A percentile compares a stretch with the other conserved stretches of the same genome.
Evolutionary conservation across 2,797 vertebrate species (phyloP).

Genomic region (Toxotes lorentzi): DNA sequence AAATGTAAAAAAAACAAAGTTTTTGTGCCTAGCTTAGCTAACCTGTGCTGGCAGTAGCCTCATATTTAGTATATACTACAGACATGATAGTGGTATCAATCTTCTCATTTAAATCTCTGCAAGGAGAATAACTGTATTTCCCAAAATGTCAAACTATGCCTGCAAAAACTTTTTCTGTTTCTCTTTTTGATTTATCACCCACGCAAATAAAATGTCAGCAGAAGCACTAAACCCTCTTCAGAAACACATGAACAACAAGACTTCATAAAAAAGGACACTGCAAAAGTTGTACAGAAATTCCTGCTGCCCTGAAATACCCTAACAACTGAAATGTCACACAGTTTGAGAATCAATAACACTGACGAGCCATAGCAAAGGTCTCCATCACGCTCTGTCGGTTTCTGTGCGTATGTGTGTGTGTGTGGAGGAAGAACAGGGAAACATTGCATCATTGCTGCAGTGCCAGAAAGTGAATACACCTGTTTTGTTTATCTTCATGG

Average conservation of each 20-base stretch:
- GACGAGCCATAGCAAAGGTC: constrained; percentile 39
- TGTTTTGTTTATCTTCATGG: background rate
- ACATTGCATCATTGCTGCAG: background rate
- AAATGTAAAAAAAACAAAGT: background rate
- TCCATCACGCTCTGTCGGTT: constrained; percentile 7
- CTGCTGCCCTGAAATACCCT: constrained; percentile 48
- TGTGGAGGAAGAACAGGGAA: background rate
- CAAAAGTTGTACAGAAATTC: constrained; percentile 33
- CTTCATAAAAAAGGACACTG: constrained; percentile 42
- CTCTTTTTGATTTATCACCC: constrained; percentile 7
- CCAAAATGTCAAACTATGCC: background rate
- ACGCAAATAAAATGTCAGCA: background rate
- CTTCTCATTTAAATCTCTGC: too few species aligned
- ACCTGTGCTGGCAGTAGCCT: background rate
- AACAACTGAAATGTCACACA: constrained; percentile 58
- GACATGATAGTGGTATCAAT: too few species aligned
- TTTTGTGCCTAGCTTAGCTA: background rate
- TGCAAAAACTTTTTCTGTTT: background rate
- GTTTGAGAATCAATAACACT: constrained; percentile 53
- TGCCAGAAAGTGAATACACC: background rate
- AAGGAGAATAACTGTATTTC: background rate
- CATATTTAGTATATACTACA: too few species aligned
- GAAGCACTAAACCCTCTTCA: background rate
- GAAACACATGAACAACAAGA: constrained; percentile 21
- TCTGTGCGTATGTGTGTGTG: background rate